Conservation (phyloP, 35 echinoderm and acorn worm genomes). For the Heliocidaris tuberculata region DNA sequence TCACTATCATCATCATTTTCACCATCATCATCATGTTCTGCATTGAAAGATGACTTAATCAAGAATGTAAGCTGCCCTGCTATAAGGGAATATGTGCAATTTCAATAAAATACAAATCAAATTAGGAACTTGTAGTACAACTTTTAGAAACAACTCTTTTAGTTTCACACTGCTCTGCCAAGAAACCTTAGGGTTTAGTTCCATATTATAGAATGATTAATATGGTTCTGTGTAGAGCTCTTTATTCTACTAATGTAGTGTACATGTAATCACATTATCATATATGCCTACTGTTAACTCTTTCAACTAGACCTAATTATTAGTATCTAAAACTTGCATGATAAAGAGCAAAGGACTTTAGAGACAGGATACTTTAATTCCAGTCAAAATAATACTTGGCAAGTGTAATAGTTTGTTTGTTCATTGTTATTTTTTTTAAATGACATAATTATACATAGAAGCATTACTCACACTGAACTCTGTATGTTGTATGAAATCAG, state of each 20-base stretch:
- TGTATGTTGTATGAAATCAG: background rate
- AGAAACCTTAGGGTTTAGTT: background rate
- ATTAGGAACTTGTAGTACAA: background rate
- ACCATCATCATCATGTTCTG: background rate
- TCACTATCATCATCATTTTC: background rate
- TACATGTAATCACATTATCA: background rate
- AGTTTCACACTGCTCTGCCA: background rate
- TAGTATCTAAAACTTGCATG: background rate
- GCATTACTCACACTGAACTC: background rate
- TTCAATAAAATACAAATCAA: background rate
- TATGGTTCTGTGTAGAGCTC: background rate
- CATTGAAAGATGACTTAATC: background rate
- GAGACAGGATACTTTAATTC: too few relatives aligned
- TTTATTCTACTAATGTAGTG: background rate
- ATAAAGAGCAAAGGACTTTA: background rate
- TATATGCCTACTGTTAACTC: background rate
- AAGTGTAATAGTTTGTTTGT: background rate
- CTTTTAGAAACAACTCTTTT: background rate
- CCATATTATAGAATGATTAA: background rate
- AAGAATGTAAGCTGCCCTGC: background rate
- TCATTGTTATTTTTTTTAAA: background rate
- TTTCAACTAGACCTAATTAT: background rate
- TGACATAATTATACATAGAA: background rate
- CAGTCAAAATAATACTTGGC: too few relatives aligned
- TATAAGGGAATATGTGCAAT: conserved; percentile 18